Conservation (phyloP, 1,140 invertebrate genomes). For the Aethina tumida region DNA sequence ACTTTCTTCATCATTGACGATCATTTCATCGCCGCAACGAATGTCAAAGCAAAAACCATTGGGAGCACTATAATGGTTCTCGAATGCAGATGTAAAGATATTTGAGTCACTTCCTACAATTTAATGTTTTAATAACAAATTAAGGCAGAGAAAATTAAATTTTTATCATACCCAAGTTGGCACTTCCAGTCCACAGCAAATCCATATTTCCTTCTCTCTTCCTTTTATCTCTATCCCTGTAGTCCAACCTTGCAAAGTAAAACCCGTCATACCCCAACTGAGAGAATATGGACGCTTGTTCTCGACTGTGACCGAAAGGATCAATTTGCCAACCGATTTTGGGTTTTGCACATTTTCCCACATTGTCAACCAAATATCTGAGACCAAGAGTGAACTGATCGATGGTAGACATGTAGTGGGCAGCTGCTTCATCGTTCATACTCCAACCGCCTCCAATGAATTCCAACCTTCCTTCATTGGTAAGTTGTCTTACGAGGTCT, state of each 20-base stretch:
- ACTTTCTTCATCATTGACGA: conserved; percentile 41
- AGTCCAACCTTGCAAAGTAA: conserved; percentile 64
- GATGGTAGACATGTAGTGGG: conserved; percentile 73
- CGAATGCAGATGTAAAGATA: conserved; percentile 11
- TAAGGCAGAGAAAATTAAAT: no score
- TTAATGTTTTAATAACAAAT: no score
- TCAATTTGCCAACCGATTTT: conserved; percentile 65
- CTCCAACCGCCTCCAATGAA: conserved; percentile 63
- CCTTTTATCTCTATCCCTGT: conserved; percentile 56
- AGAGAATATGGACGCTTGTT: conserved; percentile 57
- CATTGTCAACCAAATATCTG: conserved; percentile 43
- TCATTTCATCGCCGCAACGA: conserved; percentile 56
- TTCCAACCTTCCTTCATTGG: conserved; percentile 55
- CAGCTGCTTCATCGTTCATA: conserved; percentile 74
- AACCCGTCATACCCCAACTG: conserved; percentile 61
- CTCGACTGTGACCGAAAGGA: conserved; percentile 63
- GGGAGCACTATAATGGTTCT: conserved; percentile 59
- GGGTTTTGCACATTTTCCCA: conserved; percentile 54
- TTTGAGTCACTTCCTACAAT: no score
- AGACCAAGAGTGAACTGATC: conserved; percentile 65
- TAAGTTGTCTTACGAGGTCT: conserved; percentile 35
- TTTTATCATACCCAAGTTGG: no score
- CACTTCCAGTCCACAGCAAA: conserved; percentile 63
- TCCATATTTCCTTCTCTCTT: conserved; percentile 56
- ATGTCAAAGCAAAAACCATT: conserved; percentile 63